phyloP scores from a whole-genome alignment of 2,113 vertebrate species.

The Nothocercus julius region DNA sequence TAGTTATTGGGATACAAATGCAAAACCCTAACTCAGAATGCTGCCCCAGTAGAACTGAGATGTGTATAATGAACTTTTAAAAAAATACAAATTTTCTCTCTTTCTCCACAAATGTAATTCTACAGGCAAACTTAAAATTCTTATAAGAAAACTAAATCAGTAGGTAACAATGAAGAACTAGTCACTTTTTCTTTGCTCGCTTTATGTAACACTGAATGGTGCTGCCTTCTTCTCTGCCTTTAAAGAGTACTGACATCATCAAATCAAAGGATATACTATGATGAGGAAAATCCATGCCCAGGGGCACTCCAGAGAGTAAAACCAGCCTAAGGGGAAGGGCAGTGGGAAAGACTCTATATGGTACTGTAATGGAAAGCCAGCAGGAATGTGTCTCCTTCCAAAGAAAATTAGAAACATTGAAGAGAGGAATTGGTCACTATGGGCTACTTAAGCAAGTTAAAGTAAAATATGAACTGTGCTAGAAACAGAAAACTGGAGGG shows the following conservation, averaged over 20 bases:
- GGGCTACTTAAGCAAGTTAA: slow-evolving; percentile 17
- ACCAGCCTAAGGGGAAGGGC: not conserved
- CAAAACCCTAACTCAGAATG: not conserved
- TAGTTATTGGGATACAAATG: too few species aligned
- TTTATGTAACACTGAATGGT: not conserved
- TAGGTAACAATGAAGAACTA: not conserved
- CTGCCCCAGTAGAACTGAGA: not conserved
- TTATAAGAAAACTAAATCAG: not conserved
- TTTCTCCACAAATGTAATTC: not conserved
- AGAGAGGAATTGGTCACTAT: not conserved
- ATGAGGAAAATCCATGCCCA: not conserved
- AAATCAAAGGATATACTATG: not conserved
- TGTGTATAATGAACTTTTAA: not conserved
- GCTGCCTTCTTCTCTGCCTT: not conserved
- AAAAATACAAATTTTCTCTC: not conserved
- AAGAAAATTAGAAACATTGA: not conserved
- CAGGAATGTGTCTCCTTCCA: slow-evolving; percentile 1
- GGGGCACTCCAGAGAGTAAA: not conserved
- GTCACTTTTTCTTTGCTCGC: not conserved
- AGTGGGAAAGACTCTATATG: not conserved
- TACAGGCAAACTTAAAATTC: not conserved
- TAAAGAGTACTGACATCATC: not conserved
- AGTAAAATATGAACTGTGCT: not conserved
- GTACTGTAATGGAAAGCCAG: not conserved
- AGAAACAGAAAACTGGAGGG: slow-evolving; percentile 28